A percentile compares a stretch with the other conserved stretches of the same genome.
These are phyloP conservation scores for Pristionchus maxplancki DNA, from an alignment of 2,888 invertebrate genomes.

Conservation along the genomic window DNA sequence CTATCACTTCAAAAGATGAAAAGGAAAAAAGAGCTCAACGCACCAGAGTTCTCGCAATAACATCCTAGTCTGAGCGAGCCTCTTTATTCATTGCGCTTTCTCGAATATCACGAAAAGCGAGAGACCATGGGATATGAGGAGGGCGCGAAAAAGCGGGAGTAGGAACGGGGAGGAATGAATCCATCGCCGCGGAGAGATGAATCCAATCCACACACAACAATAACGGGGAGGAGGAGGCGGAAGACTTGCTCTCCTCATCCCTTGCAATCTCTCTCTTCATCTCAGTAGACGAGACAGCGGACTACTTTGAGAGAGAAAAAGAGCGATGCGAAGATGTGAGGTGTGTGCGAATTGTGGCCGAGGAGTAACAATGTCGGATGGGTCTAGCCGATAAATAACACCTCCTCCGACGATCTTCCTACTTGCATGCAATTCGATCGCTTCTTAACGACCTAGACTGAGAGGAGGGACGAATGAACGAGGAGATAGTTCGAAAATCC, in stretches of 20 bases:
- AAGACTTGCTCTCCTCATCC: neutral
- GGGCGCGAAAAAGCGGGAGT: neutral
- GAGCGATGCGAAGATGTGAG: neutral
- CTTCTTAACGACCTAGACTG: no score
- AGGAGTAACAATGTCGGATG: neutral
- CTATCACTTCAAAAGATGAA: no score
- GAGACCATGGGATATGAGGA: neutral
- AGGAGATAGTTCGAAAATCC: no score
- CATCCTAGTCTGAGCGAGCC: no score
- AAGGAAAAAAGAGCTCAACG: no score
- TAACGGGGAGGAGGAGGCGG: neutral
- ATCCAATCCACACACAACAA: constrained; percentile 25
- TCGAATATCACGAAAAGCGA: neutral
- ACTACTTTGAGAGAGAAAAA: neutral
- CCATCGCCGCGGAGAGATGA: neutral
- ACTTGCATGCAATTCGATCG: no score
- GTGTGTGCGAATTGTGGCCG: neutral
- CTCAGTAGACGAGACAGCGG: neutral
- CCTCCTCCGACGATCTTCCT: no score
- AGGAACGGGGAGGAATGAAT: neutral
- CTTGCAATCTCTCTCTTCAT: no score
- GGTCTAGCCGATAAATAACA: neutral
- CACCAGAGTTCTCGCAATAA: no score
- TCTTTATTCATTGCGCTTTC: no score
- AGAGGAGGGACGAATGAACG: no score